These are phyloP conservation scores for Synergus itoensis DNA, from an alignment of 2,888 invertebrate species.

Conservation along the genomic window DNA sequence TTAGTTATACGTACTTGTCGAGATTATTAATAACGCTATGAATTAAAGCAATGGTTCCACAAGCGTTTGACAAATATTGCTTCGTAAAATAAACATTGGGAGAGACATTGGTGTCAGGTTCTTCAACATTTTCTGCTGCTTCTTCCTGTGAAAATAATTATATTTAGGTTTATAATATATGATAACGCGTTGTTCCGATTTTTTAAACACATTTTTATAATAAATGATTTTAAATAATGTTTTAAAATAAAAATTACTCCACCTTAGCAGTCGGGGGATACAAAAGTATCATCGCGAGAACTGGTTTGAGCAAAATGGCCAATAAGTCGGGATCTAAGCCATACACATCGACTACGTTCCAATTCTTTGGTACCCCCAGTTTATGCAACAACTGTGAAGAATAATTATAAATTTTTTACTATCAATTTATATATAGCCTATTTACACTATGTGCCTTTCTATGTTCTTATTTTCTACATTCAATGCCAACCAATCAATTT, in stretches of 20 bases:
- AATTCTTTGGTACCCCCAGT: conserved; percentile 89
- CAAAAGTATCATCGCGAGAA: conserved; percentile 91
- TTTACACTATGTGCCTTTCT: too few species aligned
- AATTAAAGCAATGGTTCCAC: conserved; percentile 97
- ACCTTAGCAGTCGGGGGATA: conserved; percentile 90
- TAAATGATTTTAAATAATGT: not conserved
- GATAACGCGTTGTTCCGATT: not conserved
- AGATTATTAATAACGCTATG: conserved; percentile 95
- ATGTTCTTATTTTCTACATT: not conserved
- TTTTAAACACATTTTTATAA: not conserved
- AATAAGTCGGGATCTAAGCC: conserved; percentile 94
- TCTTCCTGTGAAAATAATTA: conserved; percentile 78
- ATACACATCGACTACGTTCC: conserved; percentile 94
- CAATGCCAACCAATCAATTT: too few species aligned
- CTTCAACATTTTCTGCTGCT: conserved; percentile 82
- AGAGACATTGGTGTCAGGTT: conserved; percentile 72
- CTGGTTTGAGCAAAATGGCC: conserved; percentile 92
- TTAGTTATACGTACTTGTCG: conserved; percentile 79
- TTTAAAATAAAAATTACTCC: conserved; percentile 23
- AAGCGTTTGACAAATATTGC: conserved; percentile 95
- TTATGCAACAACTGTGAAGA: conserved; percentile 78
- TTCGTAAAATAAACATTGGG: conserved; percentile 90
- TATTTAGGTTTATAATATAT: not conserved
- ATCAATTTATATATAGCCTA: not conserved
- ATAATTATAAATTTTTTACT: not conserved